phyloP scores from a whole-genome alignment of 2,113 vertebrate species.

The Oplegnathus fasciatus region DNA sequence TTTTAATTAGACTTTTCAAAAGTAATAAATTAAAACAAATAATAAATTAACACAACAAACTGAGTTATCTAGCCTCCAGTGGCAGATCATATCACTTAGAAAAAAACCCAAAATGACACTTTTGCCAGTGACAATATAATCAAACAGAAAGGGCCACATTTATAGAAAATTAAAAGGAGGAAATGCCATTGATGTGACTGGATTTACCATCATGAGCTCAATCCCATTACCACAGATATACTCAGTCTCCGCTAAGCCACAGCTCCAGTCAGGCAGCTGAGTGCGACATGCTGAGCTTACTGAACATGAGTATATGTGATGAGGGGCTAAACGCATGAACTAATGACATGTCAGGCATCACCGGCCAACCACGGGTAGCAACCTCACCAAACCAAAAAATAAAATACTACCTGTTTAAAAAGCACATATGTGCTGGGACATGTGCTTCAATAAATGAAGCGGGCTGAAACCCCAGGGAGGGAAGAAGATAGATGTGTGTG shows the following conservation, averaged over 20 bases:
- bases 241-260: slow-evolving; percentile 55
- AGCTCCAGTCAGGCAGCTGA: slow-evolving; percentile 46
- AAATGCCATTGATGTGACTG: slow-evolving; percentile 56
- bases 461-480: background rate
- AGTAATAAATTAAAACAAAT: slow-evolving; percentile 2
- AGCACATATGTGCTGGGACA: background rate
- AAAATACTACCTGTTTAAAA: background rate
- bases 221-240: slow-evolving; percentile 65
- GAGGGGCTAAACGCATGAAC: slow-evolving; percentile 46
- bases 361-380: background rate
- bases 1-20: background rate
- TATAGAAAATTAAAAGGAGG: slow-evolving; percentile 19
- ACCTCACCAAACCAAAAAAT: background rate
- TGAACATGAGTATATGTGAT: slow-evolving; percentile 58
- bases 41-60: slow-evolving; percentile 13
- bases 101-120: background rate
- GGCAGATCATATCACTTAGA: background rate
- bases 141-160: background rate
- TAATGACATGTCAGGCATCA: slow-evolving; percentile 39
- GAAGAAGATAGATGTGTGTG: slow-evolving; percentile 9
- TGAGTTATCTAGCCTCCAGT: background rate
- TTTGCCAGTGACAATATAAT: slow-evolving; percentile 19
- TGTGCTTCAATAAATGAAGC: background rate
- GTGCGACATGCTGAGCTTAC: slow-evolving; percentile 67
- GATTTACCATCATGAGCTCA: slow-evolving; percentile 62